Evolutionary conservation across 2,888 invertebrate genomes (phyloP).

Genomic region (Artemia sp.): DNA sequence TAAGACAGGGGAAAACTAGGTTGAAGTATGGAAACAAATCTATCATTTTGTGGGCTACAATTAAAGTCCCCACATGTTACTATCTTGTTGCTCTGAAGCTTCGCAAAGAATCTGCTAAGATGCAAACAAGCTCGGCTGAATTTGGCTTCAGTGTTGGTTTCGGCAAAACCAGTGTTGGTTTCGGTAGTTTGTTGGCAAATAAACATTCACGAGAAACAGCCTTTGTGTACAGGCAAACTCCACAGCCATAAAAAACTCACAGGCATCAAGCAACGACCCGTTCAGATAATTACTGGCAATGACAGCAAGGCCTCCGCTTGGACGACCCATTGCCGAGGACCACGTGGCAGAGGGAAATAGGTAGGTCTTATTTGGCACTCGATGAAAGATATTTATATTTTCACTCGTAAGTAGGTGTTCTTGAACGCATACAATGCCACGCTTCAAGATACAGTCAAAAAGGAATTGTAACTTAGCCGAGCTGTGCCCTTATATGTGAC

Average conservation of each 20-base stretch:
- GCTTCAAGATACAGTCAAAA: neutral
- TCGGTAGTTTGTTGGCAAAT: neutral
- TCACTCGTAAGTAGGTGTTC: neutral
- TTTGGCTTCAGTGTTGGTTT: neutral
- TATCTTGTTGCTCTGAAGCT: neutral
- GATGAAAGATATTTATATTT: neutral
- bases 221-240: neutral
- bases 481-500: neutral
- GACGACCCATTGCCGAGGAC: neutral
- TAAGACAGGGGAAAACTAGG: neutral
- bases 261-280: neutral
- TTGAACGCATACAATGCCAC: neutral
- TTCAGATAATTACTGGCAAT: neutral
- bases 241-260: neutral
- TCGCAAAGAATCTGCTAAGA: neutral
- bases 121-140: neutral
- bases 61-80: neutral
- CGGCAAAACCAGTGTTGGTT: neutral
- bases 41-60: neutral
- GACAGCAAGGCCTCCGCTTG: neutral
- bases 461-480: neutral
- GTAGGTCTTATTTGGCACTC: neutral
- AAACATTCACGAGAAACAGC: neutral
- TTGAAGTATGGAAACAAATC: neutral
- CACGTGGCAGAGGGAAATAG: neutral